Conservation (phyloP, 2,113 vertebrate genomes). For the Trematomus loennbergii region DNA sequence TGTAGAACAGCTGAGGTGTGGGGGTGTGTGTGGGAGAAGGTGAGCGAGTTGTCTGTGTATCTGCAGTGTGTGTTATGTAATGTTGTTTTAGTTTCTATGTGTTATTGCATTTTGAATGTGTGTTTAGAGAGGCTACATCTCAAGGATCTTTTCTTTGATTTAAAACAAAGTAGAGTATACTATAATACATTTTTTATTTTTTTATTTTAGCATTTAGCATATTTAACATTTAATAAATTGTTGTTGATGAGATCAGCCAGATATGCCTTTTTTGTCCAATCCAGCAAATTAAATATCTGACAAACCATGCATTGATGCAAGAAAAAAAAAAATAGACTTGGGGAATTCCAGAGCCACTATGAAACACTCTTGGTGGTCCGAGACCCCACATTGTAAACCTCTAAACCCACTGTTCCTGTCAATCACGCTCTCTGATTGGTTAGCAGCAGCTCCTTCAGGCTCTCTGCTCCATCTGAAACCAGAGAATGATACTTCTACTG, state of each 20-base stretch:
- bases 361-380: constrained; percentile 11
- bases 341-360: not conserved
- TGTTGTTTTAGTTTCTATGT: not conserved
- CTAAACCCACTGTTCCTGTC: not conserved
- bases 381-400: constrained; percentile 14
- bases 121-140: not conserved
- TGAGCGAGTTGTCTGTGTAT: not conserved
- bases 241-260: not conserved
- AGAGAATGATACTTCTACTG: constrained; percentile 23
- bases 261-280: not conserved
- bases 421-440: not conserved
- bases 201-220: no score
- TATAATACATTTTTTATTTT: not conserved
- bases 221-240: not conserved
- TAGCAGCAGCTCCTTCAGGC: not conserved
- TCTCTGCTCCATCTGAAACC: constrained; percentile 20
- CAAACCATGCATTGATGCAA: not conserved
- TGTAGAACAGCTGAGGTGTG: no score
- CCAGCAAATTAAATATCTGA: not conserved
- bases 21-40: not conserved
- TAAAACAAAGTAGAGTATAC: not conserved
- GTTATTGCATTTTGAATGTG: not conserved
- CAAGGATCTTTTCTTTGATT: not conserved
- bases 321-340: not conserved
- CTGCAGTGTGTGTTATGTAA: not conserved